These are phyloP conservation scores for Yponomeuta evonymella DNA, from an alignment of 2,888 invertebrate genomes.

Conservation along the genomic window DNA sequence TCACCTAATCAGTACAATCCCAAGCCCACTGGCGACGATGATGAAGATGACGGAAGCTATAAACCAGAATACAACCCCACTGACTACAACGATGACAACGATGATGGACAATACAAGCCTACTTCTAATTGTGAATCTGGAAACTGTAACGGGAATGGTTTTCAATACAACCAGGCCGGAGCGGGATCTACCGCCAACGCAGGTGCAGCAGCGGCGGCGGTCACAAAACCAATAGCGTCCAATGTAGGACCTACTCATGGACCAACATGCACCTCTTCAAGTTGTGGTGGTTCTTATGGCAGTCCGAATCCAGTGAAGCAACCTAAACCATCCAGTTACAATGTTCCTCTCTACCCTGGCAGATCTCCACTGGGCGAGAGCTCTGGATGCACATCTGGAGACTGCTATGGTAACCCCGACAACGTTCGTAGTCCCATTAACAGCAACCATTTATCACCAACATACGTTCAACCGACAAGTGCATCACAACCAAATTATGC, in stretches of 20 bases:
- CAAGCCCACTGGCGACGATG: not conserved
- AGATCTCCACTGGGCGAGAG: slow-evolving; percentile 19
- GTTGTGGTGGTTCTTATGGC: slow-evolving; percentile 23
- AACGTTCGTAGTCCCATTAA: not conserved
- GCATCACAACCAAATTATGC: not conserved
- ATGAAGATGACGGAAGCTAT: slow-evolving; percentile 7
- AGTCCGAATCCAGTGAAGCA: slow-evolving; percentile 22
- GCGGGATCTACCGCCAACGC: slow-evolving; percentile 12
- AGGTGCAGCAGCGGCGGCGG: slow-evolving; percentile 25
- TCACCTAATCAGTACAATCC: not conserved
- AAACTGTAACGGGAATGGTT: slow-evolving; percentile 2
- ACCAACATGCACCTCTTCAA: slow-evolving; percentile 30
- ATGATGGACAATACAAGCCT: not conserved
- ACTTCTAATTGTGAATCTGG: slow-evolving; percentile 11
- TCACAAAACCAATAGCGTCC: slow-evolving; percentile 45
- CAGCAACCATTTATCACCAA: not conserved
- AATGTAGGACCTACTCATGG: slow-evolving; percentile 30
- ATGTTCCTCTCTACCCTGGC: slow-evolving; percentile 29
- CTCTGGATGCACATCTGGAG: slow-evolving; percentile 23
- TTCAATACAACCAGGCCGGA: not conserved
- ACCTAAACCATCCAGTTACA: slow-evolving; percentile 32
- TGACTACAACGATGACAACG: not conserved
- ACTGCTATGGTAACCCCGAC: slow-evolving; percentile 21
- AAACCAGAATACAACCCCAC: slow-evolving; percentile 2
- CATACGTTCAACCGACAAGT: not conserved